Conservation (phyloP, 2,113 vertebrate genomes). For the Pterocles gutturalis region DNA sequence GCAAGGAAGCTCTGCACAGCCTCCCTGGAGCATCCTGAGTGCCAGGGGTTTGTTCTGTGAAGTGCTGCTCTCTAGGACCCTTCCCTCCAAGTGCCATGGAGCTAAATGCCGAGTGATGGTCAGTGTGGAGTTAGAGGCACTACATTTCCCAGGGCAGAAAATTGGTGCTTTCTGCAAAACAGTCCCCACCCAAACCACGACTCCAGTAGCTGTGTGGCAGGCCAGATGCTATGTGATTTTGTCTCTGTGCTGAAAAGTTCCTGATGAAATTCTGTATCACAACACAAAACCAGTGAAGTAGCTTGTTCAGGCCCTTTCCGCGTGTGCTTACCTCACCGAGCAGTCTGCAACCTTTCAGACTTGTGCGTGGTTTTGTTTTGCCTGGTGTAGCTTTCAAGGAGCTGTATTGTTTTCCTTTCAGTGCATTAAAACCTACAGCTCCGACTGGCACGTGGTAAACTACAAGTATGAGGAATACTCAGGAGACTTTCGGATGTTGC, state of each 20-base stretch:
- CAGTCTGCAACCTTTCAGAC: not conserved
- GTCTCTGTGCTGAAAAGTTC: not conserved
- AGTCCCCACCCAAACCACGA: not conserved
- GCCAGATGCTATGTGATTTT: not conserved
- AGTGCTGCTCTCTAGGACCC: not conserved
- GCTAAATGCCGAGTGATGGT: rapidly evolving
- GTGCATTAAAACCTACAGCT: slow-evolving; percentile 98
- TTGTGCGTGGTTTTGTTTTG: not conserved
- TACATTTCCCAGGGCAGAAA: not conserved
- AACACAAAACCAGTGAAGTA: not conserved
- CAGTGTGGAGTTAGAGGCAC: rapidly evolving
- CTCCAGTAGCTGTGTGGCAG: not conserved
- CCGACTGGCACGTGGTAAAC: slow-evolving; percentile 92
- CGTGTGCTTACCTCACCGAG: not conserved
- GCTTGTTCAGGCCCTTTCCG: not conserved
- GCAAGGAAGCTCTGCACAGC: not conserved
- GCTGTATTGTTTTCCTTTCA: slow-evolving; percentile 73
- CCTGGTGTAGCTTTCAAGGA: not conserved
- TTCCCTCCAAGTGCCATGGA: not conserved
- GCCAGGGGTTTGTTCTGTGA: not conserved
- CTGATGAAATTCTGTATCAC: not conserved
- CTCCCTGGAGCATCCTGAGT: not conserved
- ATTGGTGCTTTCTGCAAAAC: not conserved
- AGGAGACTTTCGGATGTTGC: slow-evolving; percentile 94
- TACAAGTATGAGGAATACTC: slow-evolving; percentile 98